Evolutionary conservation across 2,113 vertebrate species (phyloP).

Genomic region (Cryptotis parvus): DNA sequence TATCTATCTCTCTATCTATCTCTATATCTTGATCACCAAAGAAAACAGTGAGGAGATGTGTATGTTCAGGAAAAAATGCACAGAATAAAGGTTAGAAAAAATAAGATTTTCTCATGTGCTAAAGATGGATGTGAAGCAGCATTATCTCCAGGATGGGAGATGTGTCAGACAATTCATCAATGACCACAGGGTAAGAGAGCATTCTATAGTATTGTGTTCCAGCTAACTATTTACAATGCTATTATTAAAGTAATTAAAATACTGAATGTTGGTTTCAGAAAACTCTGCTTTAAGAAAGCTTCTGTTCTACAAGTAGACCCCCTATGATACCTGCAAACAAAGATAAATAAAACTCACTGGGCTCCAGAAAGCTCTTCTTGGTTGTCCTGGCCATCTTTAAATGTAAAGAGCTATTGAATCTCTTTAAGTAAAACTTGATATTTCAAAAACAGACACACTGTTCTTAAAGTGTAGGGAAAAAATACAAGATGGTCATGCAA

Average conservation of each 20-base stretch:
- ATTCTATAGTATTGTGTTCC: not conserved
- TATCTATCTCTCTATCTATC: too few species aligned
- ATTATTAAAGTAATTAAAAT: constrained; percentile 1
- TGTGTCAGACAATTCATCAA: not conserved
- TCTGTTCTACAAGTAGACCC: not conserved
- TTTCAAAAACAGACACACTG: constrained; percentile 37
- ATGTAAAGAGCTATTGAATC: not conserved
- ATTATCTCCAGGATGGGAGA: not conserved
- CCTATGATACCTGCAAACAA: constrained; percentile 21
- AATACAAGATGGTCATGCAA: not conserved
- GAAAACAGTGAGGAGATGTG: not conserved
- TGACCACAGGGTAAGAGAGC: not conserved
- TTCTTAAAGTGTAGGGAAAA: constrained; percentile 24
- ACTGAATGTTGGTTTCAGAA: not conserved
- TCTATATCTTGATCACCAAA: not conserved
- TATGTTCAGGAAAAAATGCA: not conserved
- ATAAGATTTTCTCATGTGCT: not conserved
- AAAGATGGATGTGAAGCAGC: not conserved
- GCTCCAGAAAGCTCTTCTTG: not conserved
- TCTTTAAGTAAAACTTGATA: constrained; percentile 21
- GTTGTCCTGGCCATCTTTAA: not conserved
- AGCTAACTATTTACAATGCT: not conserved
- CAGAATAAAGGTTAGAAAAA: not conserved
- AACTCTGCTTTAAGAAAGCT: not conserved
- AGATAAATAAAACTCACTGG: not conserved